Base-by-base conservation (phyloP, 2,113 vertebrate genomes). In the Lutjanus erythropterus region DNA sequence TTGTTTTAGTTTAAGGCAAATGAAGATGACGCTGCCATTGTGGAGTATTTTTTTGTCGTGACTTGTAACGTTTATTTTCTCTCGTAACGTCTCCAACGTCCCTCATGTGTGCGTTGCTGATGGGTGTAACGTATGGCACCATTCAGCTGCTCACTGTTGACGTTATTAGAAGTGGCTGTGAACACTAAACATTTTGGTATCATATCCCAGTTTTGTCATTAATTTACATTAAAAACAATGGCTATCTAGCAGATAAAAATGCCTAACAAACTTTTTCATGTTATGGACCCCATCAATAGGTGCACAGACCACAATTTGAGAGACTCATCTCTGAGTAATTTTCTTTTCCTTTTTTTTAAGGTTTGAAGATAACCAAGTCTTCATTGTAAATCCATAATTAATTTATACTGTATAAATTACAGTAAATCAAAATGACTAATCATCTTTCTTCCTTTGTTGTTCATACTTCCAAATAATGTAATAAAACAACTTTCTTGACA, bases 101-200 rank as follows among this genome's bases (percentile, higher is more conserved):
- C 3, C 18, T 27, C 50, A 23, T 46, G 53, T 21, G 23, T 25
- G 66, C 58, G 29, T 52, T 56, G 53, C 53, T 67, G 58, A n/a
- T 55, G 76, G 53, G 77, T 76, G 77, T 42, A 70, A 61, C 62
- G 58, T 33, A 64, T 52, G 77, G 47, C 66, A 50, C 29, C 64
- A 5, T 44, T 39, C 25, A 65, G 46, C 46, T 67, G 66, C 61
- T 72, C 39, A 75, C 35, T 31, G n/a, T n/a, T 41, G 39, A 53
- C 62, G 39, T 77, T 29, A 46, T 47, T 55, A 44, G 31, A 75
- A 58, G 46, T 73, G 27, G 3, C 12, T 58, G 10, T 27, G 18
- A 71, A 47, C 39, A 21, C 47, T 60, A 39, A n/a, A 47, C 23
- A 29, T 39, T 25, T n/a, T 47, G 19, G 19, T 14, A 19, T 49